Base-by-base conservation (phyloP, 2,888 invertebrate genomes). In the Meta bourneti region DNA sequence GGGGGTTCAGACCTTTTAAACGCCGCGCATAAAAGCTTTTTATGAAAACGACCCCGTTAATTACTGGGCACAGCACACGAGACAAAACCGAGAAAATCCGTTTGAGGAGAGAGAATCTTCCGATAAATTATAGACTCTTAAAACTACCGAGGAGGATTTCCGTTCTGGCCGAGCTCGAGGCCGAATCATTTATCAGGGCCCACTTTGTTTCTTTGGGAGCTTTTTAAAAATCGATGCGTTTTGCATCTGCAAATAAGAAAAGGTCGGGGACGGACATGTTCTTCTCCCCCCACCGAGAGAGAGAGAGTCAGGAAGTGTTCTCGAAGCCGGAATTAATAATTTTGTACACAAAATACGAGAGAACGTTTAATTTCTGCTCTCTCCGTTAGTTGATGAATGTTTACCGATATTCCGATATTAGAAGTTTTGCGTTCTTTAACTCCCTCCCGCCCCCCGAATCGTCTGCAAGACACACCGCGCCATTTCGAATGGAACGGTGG, bases 21-120 rank as follows among this genome's bases (percentile, higher is more conserved):
- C 61, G 89, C 74, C 52, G 34, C 70, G 19, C 72, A 54, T 83
- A 71, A 83, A 77, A 81, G 82, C 86, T 87, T 91, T 87, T 91
- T 83, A 83, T 83, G 83, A 91, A 61, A 91, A 88, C 87, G 86
- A 91, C 87, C 91, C 77, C 79, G 91, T 91, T 91, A 91, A 91
- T 91, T 91, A 91, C 87, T 74, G 72, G 80, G 78, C 51, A 75
- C 34, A 5, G 8, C 86, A 52, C 70, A 20, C 78, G 87, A 87
- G 71, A 83, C 87, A 91, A 88, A 91, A 88, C 87, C 83, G 87
- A 80, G 69, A 85, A 79, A 86, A 86, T 77, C 83, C 78, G 48
- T 49, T 69, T 54, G 49, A 16, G 54, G 34, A 34, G 34, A 78
- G 51, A 20, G 77, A 51, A 72, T 83, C 82, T 83, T 78, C 87